Evolutionary conservation across 2,888 invertebrate species (phyloP), one percentile per base, ranked within the genome.

Genomic region (Tiliacea aurago): DNA sequence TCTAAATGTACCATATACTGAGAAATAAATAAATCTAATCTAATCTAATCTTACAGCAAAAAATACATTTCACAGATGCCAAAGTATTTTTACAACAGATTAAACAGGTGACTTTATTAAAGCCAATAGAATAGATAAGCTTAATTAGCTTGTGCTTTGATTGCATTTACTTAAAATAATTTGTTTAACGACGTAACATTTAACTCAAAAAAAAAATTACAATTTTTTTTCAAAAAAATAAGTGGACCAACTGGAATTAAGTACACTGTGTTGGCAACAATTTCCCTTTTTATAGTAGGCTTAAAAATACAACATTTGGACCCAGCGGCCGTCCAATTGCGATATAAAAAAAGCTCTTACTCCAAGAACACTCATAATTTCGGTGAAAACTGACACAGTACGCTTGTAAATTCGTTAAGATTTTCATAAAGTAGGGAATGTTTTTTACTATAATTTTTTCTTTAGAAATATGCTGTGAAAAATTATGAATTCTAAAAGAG

Each of bases 281-380:
- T 62, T 56, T 73, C 49, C 2, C 7, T 68, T 63, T 64, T 70
- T 37, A 66, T 47, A 37, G 47, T 69, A 61, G 45, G 47, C 70
- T 62, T n/a, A 66, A 71, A 70, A 82, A 72, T 43, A 85, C 23
- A 51, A 23, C 70, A 43, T 64, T 62, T 69, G 51, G 47, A 58
- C 68, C 61, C 41, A 3, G 23, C 20, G 10, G 11, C 51, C 43
- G 33, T 68, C 47, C 56, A 69, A 55, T 28, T 41, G 61, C 47
- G 13, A 55, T 55, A 58, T 70, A 77, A 73, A 82, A 84, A 73
- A 73, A 55, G 18, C 11, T 58, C 53, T 70, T 41, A 28, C 5
- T 37, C 15, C 64, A 58, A 65, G 51, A 62, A 58, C 18, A 20
- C 47, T 70, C 58, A 45, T 68, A 62, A 74, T 65, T 68, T 59